These are phyloP conservation scores for Amazona vittata DNA, from an alignment of 2,113 vertebrate genomes.

Conservation along the genomic window DNA sequence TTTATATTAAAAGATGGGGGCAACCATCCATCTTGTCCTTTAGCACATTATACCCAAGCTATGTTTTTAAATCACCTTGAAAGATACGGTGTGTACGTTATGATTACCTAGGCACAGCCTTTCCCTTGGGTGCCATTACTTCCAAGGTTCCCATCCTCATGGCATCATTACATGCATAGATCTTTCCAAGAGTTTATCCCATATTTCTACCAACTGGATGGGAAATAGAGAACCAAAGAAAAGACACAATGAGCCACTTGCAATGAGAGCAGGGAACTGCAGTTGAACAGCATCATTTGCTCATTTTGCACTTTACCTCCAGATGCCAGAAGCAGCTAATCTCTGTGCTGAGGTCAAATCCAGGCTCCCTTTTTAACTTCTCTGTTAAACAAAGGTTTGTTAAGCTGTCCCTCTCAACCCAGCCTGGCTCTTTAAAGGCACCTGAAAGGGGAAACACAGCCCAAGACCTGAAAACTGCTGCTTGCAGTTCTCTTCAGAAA, in stretches of 20 bases:
- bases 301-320: not conserved
- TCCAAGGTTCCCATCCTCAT: not conserved
- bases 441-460: not conserved
- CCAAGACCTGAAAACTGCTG: rapidly evolving
- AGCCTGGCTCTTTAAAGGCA: not conserved
- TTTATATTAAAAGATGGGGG: not conserved
- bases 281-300: not conserved
- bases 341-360: not conserved
- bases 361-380: not conserved
- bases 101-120: too few relatives aligned
- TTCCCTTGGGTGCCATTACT: too few relatives aligned
- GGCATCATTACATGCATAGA: rapidly evolving
- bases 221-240: not conserved
- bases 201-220: not conserved
- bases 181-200: not conserved
- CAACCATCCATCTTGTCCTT: not conserved
- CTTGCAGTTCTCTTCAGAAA: not conserved
- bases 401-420: not conserved
- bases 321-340: not conserved
- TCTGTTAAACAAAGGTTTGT: not conserved
- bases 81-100: rapidly evolving
- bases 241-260: not conserved
- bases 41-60: not conserved
- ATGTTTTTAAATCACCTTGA: not conserved
- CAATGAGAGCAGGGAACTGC: not conserved